Evolutionary conservation across 2,888 invertebrate species (phyloP).

Genomic region (Pardosa pseudoannulata): DNA sequence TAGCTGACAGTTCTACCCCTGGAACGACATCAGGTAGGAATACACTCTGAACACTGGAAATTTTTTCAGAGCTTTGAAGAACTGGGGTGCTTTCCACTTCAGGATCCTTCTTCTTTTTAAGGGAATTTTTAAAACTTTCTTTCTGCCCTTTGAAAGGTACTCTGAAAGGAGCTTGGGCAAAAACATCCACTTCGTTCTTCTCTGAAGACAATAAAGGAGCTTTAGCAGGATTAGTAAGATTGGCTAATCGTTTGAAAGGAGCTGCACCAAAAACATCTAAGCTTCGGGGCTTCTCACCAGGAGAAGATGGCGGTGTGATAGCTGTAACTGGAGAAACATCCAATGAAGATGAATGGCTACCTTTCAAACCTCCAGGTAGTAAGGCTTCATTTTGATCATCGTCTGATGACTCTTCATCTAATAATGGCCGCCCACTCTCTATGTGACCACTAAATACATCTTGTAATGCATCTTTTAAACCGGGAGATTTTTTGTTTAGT

Average conservation of each 20-base stretch:
- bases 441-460: slow-evolving; percentile 74
- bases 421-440: slow-evolving; percentile 86
- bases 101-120: slow-evolving; percentile 62
- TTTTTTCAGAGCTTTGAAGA: slow-evolving; percentile 29
- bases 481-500: slow-evolving; percentile 33
- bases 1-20: slow-evolving; percentile 29
- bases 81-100: neutral
- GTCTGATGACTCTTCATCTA: slow-evolving; percentile 84
- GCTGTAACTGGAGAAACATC: slow-evolving; percentile 40
- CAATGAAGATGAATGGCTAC: slow-evolving; percentile 41
- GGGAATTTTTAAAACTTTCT: slow-evolving; percentile 57
- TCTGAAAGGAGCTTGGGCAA: slow-evolving; percentile 84
- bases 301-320: slow-evolving; percentile 59
- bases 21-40: slow-evolving; percentile 59
- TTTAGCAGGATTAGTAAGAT: slow-evolving; percentile 50
- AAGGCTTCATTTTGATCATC: slow-evolving; percentile 77
- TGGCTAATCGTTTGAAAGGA: slow-evolving; percentile 76
- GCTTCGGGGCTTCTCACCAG: slow-evolving; percentile 38
- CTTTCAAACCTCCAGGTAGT: slow-evolving; percentile 29
- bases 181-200: slow-evolving; percentile 83
- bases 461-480: slow-evolving; percentile 45
- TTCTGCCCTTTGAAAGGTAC: slow-evolving; percentile 69
- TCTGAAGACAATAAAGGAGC: slow-evolving; percentile 74
- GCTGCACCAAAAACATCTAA: slow-evolving; percentile 77
- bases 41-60: slow-evolving; percentile 30